A percentile compares a stretch with the other conserved stretches of the same genome.
These are phyloP conservation scores for Bombus vancouverensis DNA, from an alignment of 1,140 invertebrate genomes.

Conservation along the genomic window DNA sequence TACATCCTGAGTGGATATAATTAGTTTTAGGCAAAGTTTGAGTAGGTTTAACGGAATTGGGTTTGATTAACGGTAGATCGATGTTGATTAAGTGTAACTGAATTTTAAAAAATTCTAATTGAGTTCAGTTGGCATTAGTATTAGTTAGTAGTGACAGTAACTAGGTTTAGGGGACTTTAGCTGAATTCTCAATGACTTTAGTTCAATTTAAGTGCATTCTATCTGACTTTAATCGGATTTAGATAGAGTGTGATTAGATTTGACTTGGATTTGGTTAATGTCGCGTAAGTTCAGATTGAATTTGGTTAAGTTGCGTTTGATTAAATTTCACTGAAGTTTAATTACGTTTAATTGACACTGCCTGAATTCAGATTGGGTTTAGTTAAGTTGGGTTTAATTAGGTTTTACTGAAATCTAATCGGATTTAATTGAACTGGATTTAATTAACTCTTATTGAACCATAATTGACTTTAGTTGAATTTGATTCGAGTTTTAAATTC, in stretches of 20 bases:
- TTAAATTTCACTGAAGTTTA: background rate
- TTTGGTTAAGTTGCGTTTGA: background rate
- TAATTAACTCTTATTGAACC: no score
- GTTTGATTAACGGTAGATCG: no score
- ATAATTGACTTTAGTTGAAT: background rate
- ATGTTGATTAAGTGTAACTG: no score
- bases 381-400: background rate
- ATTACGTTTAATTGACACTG: background rate
- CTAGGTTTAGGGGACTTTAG: no score
- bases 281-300: background rate
- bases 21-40: no score
- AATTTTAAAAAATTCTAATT: no score
- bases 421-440: background rate
- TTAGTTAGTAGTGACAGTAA: no score
- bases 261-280: background rate
- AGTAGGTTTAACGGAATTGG: no score
- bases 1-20: no score
- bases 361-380: background rate
- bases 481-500: background rate
- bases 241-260: background rate
- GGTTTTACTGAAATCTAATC: background rate
- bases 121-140: no score
- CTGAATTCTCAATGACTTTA: background rate
- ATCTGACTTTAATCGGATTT: background rate
- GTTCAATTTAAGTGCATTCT: background rate